Base-by-base conservation (phyloP, 2,113 vertebrate species). In the Polypterus senegalus region DNA sequence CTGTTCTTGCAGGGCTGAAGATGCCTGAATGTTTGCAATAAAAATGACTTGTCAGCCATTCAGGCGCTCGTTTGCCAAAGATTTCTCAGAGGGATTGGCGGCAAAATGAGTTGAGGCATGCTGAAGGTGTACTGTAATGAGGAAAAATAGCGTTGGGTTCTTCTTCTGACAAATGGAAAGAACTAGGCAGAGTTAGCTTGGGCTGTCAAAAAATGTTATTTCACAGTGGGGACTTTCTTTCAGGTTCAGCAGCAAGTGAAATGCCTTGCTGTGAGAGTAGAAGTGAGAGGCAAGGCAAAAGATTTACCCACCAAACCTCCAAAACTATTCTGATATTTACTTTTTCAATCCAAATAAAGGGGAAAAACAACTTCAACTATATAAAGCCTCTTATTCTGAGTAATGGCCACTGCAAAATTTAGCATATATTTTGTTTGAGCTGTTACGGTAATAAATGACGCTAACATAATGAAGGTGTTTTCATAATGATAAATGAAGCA, bases 21-120 rank as follows among this genome's bases (percentile, higher is more conserved):
- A 66, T 72, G 71, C 67, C 73, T 71, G 68, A 71, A 66, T 63
- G 70, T 58, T 46, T 54, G 67, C 69, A 58, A 60, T 83, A 77
- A 80, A 84, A 81, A 76, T 83, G 74, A 81, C 54, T 79, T 66
- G 71, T 68, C 75, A 49, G 71, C 54, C 45, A 61, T 10, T 64
- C 63, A 61, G 69, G 59, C 48, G 10, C 55, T 59, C 62, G 53
- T 52, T 64, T 67, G 68, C 66, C 70, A 76, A 72, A 76, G 70
- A 70, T 73, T 69, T 72, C 71, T 66, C 46, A 45, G 70, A 73
- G 77, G 63, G 63, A 71, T 48, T 54, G 65, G 63, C 7, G 48
- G 61, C 65, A 63, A 66, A 73, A 74, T 78, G 67, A 76, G 73
- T 71, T 64, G 63, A 67, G 67, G 69, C 66, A 69, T 65, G 72